A percentile compares a stretch with the other conserved stretches of the same genome.
Evolutionary conservation across 1,140 invertebrate genomes (phyloP).

Genomic region (Cheumatopsyche charites): DNA sequence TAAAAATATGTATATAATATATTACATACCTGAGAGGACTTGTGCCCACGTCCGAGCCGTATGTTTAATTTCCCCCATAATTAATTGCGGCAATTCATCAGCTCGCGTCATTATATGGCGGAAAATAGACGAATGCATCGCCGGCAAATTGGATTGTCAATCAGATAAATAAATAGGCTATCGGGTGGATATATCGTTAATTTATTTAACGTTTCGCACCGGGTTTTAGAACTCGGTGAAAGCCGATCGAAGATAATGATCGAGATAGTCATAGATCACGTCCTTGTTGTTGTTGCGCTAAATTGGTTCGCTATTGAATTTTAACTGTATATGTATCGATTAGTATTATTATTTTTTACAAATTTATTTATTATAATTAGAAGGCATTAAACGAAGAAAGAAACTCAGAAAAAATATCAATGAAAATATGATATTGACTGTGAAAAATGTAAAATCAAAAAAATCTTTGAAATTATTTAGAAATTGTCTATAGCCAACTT

Average conservation of each 20-base stretch:
- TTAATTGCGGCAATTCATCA: conserved; percentile 48
- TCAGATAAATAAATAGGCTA: conserved; percentile 49
- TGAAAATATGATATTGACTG: no score
- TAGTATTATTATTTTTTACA: no score
- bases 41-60: conserved; percentile 35
- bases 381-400: no score
- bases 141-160: conserved; percentile 49
- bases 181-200: conserved; percentile 10
- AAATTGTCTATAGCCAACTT: no score
- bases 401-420: no score
- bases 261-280: no score
- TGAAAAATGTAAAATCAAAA: no score
- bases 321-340: background rate
- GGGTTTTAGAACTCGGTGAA: background rate
- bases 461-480: no score
- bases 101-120: conserved; percentile 44
- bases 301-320: no score
- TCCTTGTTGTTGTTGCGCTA: no score
- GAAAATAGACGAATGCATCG: conserved; percentile 42
- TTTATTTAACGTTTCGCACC: background rate
- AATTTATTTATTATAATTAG: no score
- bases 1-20: no score
- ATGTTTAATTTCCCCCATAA: conserved; percentile 47
- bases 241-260: background rate
- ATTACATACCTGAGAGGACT: conserved; percentile 4